phyloP scores from a whole-genome alignment of 1,140 invertebrate species.

The Drosophila malerkotliana region DNA sequence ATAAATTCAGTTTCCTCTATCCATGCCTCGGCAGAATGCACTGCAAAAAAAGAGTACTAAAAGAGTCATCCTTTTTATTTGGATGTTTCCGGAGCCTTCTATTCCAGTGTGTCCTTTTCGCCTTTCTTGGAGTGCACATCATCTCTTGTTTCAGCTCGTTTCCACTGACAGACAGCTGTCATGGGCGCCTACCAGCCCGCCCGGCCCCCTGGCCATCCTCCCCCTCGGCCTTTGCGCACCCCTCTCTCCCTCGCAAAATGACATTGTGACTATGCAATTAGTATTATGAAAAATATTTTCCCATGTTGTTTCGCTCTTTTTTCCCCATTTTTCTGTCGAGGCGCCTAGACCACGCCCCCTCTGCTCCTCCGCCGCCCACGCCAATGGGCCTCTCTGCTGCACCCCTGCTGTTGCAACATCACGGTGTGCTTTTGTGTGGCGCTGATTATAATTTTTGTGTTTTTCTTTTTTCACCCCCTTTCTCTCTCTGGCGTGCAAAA shows the following conservation, averaged over 20 bases:
- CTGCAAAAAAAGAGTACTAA: not conserved
- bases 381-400: conserved; percentile 2
- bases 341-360: conserved; percentile 10
- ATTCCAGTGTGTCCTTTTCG: not conserved
- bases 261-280: conserved; percentile 84
- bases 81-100: not conserved
- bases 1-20: conserved; percentile 80
- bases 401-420: conserved; percentile 9
- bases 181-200: conserved; percentile 39
- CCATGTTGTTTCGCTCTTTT: conserved; percentile 58
- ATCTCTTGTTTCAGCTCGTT: conserved; percentile 38
- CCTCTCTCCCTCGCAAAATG: conserved; percentile 58
- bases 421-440: conserved; percentile 78
- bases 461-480: conserved; percentile 25
- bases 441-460: conserved; percentile 77
- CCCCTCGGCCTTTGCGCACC: not conserved
- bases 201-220: not conserved
- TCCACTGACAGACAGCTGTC: conserved; percentile 69
- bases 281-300: conserved; percentile 82
- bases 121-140: conserved; percentile 24
- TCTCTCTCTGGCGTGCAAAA: conserved; percentile 66
- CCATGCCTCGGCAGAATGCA: conserved; percentile 17
- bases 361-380: not conserved
- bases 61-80: not conserved
- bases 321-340: conserved; percentile 23